These are phyloP conservation scores for Cosmia pyralina DNA, from an alignment of 2,888 invertebrate genomes.

Conservation along the genomic window DNA sequence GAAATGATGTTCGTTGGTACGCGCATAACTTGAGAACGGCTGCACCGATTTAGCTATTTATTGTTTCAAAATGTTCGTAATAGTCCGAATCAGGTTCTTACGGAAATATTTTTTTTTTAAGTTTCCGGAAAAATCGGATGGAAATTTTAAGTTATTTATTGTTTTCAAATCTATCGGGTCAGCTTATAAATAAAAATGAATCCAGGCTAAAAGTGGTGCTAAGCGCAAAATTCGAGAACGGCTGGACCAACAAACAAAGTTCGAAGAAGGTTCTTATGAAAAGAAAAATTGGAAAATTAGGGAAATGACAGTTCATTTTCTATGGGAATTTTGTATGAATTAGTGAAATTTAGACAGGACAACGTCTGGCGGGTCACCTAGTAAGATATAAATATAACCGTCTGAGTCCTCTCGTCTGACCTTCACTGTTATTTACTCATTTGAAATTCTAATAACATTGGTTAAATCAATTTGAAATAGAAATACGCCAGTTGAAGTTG, in stretches of 20 bases:
- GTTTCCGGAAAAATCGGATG: neutral
- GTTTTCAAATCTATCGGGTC: neutral
- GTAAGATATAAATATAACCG: conserved; percentile 23
- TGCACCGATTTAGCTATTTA: neutral
- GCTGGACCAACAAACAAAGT: too few relatives aligned
- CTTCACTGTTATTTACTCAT: conserved; percentile 36
- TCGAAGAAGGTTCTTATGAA: too few relatives aligned
- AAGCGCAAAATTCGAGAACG: too few relatives aligned
- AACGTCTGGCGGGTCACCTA: neutral
- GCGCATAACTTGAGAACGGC: neutral
- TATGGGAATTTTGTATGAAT: neutral
- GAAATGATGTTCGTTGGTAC: neutral
- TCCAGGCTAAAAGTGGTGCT: too few relatives aligned
- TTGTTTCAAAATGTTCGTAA: neutral
- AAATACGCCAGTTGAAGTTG: conserved; percentile 14
- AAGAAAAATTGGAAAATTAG: too few relatives aligned
- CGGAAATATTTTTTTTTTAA: neutral
- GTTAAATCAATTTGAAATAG: conserved; percentile 40
- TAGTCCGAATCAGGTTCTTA: neutral
- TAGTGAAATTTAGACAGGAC: neutral
- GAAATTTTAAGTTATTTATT: neutral
- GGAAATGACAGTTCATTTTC: neutral
- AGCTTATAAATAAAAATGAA: too few relatives aligned
- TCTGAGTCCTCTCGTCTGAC: conserved; percentile 11
- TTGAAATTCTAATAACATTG: conserved; percentile 37